phyloP scores from a whole-genome alignment of 2,797 vertebrate species.

The Moxostoma hubbsi region DNA sequence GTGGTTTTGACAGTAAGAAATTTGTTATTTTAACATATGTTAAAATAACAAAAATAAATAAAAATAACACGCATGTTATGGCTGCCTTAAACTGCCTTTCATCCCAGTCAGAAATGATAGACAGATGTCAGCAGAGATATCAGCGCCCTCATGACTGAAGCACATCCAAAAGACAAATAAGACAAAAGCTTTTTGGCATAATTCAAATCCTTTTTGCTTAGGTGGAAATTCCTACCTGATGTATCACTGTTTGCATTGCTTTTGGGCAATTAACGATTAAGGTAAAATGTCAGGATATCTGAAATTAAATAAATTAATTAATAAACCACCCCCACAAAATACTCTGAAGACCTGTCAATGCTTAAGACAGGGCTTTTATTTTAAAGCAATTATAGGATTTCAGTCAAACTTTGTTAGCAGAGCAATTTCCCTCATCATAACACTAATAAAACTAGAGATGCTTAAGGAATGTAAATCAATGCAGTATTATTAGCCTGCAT shows the following conservation, averaged over 20 bases:
- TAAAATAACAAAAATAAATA: too few species aligned
- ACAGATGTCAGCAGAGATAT: conserved; percentile 15
- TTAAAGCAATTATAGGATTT: background rate
- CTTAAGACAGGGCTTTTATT: background rate
- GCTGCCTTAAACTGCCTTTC: conserved; percentile 3
- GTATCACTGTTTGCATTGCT: background rate
- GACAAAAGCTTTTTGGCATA: background rate
- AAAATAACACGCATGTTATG: background rate
- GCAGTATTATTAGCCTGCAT: background rate
- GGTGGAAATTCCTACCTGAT: background rate
- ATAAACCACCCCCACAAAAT: conserved; percentile 6
- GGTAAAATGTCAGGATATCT: background rate
- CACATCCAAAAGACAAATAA: conserved; percentile 8
- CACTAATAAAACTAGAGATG: background rate
- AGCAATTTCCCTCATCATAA: background rate
- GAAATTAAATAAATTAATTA: background rate
- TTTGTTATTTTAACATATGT: conserved; percentile 25
- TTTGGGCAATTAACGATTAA: conserved; percentile 15
- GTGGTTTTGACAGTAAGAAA: conserved; percentile 5
- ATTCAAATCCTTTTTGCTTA: conserved; percentile 4
- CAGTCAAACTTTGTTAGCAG: background rate
- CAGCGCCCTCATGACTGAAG: background rate
- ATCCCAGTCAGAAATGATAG: conserved; percentile 14
- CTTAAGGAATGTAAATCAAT: background rate
- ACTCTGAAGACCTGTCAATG: background rate